Evolutionary conservation across 1,140 invertebrate genomes (phyloP).

Genomic region (Chrysopa pallens): DNA sequence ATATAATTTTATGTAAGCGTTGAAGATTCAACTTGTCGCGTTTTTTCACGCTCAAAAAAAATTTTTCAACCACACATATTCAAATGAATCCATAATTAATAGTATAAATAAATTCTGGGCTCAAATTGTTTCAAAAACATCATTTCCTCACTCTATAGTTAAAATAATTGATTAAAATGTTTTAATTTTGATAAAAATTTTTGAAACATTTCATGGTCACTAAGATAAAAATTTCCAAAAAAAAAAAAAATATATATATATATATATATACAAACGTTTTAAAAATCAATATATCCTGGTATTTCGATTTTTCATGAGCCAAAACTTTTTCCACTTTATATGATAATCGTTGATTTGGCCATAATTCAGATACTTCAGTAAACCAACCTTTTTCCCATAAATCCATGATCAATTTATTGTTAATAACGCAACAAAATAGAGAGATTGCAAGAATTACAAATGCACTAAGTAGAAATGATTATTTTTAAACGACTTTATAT

Average conservation of each 20-base stretch:
- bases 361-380: constrained; percentile 71
- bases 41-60: no score
- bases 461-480: no score
- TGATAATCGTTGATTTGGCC: constrained; percentile 84
- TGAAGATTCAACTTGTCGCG: no score
- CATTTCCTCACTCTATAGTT: no score
- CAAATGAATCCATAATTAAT: no score
- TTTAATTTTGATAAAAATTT: neutral
- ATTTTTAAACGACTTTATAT: no score
- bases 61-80: no score
- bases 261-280: constrained; percentile 65
- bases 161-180: neutral
- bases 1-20: no score
- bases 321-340: constrained; percentile 74
- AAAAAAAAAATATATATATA: constrained; percentile 1
- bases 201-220: neutral
- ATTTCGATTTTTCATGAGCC: constrained; percentile 66
- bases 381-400: constrained; percentile 61
- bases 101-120: no score
- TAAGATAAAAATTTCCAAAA: neutral
- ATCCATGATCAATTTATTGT: neutral
- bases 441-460: no score
- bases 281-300: constrained; percentile 78
- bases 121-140: no score
- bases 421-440: no score